Evolutionary conservation across 2,888 invertebrate species (phyloP).

Genomic region (Andrena praecox): DNA sequence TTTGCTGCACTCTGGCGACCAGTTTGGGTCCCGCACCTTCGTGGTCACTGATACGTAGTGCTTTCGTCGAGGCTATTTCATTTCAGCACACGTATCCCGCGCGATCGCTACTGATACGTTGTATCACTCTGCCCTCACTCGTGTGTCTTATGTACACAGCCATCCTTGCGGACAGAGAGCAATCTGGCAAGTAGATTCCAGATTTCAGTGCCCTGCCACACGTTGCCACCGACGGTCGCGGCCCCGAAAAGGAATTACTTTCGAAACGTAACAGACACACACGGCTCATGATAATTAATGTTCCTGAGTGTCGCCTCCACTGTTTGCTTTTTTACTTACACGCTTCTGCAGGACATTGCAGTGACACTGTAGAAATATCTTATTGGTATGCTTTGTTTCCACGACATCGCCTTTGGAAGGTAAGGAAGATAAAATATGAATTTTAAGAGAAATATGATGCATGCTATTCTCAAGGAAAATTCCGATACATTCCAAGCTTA

Average conservation of each 20-base stretch:
- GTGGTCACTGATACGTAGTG: slow-evolving; percentile 56
- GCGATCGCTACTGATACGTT: slow-evolving; percentile 56
- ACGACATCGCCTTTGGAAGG: too few relatives aligned
- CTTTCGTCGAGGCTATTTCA: slow-evolving; percentile 58
- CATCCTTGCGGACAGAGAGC: slow-evolving; percentile 5
- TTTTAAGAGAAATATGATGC: too few relatives aligned
- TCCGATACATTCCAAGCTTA: slow-evolving; percentile 33
- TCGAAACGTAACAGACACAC: not conserved
- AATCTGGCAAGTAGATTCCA: slow-evolving; percentile 39
- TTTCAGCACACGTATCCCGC: slow-evolving; percentile 57
- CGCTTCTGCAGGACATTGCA: too few relatives aligned
- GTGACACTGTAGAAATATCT: too few relatives aligned
- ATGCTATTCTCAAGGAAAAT: too few relatives aligned
- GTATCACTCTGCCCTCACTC: not conserved
- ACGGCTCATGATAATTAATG: too few relatives aligned
- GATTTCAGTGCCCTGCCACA: slow-evolving; percentile 39
- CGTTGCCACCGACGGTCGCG: slow-evolving; percentile 34
- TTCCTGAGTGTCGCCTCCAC: too few relatives aligned
- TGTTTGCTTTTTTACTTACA: too few relatives aligned
- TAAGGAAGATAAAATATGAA: too few relatives aligned
- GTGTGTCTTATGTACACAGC: not conserved
- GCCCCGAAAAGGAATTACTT: slow-evolving; percentile 56
- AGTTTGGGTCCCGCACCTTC: slow-evolving; percentile 51
- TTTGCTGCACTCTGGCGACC: slow-evolving; percentile 58
- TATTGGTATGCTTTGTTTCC: too few relatives aligned